A percentile compares a stretch with the other conserved stretches of the same genome.
These are phyloP conservation scores for Congeria kusceri DNA, from an alignment of 2,888 invertebrate genomes.

Conservation along the genomic window DNA sequence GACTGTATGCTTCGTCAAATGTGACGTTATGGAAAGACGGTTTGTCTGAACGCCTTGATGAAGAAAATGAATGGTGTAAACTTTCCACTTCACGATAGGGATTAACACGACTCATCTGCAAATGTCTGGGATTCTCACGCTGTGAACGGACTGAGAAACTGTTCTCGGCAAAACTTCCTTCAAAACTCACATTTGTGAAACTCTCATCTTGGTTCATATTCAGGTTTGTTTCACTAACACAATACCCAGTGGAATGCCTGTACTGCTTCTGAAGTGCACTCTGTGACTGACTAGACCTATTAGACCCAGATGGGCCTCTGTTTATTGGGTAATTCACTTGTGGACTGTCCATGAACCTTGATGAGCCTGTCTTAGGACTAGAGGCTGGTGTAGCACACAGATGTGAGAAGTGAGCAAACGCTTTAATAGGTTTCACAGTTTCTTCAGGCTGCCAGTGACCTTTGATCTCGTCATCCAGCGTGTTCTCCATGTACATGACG, in stretches of 20 bases:
- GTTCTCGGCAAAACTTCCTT: constrained; percentile 40
- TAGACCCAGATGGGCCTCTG: too few relatives aligned
- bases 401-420: constrained; percentile 3
- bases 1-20: background rate
- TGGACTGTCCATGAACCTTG: background rate
- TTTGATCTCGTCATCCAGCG: background rate
- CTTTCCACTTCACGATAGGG: background rate
- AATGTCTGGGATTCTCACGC: background rate
- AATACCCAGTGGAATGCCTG: too few relatives aligned
- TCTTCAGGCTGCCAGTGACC: background rate
- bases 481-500: constrained; percentile 54
- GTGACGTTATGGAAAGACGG: background rate
- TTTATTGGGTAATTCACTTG: background rate
- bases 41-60: background rate
- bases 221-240: constrained; percentile 5
- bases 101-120: background rate
- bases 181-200: constrained; percentile 41
- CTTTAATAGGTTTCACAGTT: background rate
- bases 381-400: constrained; percentile 9
- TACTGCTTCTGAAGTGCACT: too few relatives aligned
- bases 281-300: too few relatives aligned
- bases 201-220: constrained; percentile 28
- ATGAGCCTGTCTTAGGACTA: constrained; percentile 12
- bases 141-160: constrained; percentile 20
- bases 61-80: background rate